phyloP scores from a whole-genome alignment of 2,113 vertebrate genomes.

The Argyrosomus japonicus region DNA sequence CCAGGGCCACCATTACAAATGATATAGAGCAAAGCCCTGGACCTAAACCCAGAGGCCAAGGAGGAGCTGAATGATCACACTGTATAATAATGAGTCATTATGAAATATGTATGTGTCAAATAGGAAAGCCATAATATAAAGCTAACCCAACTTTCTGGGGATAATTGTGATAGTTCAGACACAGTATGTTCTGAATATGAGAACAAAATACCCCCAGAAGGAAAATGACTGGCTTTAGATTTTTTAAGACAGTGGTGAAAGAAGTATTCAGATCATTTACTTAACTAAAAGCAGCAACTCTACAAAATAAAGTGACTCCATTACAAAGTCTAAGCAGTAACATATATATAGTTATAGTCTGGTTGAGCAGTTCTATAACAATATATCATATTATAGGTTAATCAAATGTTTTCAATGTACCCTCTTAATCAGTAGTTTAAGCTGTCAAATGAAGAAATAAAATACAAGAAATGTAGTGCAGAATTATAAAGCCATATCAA shows the following conservation, averaged over 20 bases:
- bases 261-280: not conserved
- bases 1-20: conserved; percentile 40
- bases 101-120: conserved; percentile 61
- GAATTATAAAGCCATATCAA: too few species aligned
- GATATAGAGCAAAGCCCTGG: conserved; percentile 35
- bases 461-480: too few species aligned
- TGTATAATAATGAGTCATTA: conserved; percentile 52
- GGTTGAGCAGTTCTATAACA: too few species aligned
- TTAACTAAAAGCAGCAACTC: too few species aligned
- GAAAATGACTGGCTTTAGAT: not conserved
- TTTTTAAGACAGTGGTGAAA: not conserved
- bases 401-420: too few species aligned
- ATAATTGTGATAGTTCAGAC: conserved; percentile 34
- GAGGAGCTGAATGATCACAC: conserved; percentile 48
- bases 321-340: too few species aligned
- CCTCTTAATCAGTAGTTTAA: too few species aligned
- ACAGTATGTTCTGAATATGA: conserved; percentile 5
- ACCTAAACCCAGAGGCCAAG: conserved; percentile 31
- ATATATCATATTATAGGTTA: too few species aligned
- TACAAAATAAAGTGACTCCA: too few species aligned
- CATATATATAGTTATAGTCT: too few species aligned
- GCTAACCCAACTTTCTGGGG: conserved; percentile 25
- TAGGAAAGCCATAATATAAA: conserved; percentile 35
- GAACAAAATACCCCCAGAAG: conserved; percentile 3
- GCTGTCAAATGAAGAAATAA: too few species aligned